A percentile compares a stretch with the other conserved stretches of the same genome.
phyloP scores from a whole-genome alignment of 2,888 invertebrate genomes.

The Nymphalis polychloros region DNA sequence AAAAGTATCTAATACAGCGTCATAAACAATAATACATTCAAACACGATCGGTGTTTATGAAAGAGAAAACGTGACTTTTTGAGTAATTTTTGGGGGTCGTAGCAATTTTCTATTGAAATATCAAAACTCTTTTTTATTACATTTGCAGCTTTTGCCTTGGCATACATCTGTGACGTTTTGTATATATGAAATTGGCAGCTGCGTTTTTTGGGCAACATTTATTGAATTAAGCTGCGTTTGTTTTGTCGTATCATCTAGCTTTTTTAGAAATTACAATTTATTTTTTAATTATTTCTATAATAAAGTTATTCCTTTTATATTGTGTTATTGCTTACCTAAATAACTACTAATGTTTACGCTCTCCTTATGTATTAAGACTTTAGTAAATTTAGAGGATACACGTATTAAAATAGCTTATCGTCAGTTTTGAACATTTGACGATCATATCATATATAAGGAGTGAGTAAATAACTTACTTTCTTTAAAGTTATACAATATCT shows the following conservation, averaged over 20 bases:
- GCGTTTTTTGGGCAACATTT: not conserved
- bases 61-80: conserved; percentile 58
- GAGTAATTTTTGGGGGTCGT: conserved; percentile 55
- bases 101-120: conserved; percentile 57
- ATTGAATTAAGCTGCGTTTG: not conserved
- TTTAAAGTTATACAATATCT: too few relatives aligned
- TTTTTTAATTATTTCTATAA: not conserved
- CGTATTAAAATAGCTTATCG: too few relatives aligned
- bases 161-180: conserved; percentile 31
- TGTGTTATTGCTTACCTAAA: too few relatives aligned
- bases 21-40: conserved; percentile 36
- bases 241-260: not conserved
- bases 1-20: conserved; percentile 34
- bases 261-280: not conserved
- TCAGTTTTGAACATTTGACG: too few relatives aligned
- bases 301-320: too few relatives aligned
- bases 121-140: conserved; percentile 47
- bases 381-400: too few relatives aligned
- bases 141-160: conserved; percentile 19
- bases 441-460: too few relatives aligned
- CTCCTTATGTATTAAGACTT: too few relatives aligned
- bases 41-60: conserved; percentile 49
- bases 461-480: too few relatives aligned
- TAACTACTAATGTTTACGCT: too few relatives aligned
- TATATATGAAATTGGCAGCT: conserved; percentile 13